These are phyloP conservation scores for Pseudomyrmex pallidus DNA, from an alignment of 1,140 invertebrate genomes.

Conservation along the genomic window DNA sequence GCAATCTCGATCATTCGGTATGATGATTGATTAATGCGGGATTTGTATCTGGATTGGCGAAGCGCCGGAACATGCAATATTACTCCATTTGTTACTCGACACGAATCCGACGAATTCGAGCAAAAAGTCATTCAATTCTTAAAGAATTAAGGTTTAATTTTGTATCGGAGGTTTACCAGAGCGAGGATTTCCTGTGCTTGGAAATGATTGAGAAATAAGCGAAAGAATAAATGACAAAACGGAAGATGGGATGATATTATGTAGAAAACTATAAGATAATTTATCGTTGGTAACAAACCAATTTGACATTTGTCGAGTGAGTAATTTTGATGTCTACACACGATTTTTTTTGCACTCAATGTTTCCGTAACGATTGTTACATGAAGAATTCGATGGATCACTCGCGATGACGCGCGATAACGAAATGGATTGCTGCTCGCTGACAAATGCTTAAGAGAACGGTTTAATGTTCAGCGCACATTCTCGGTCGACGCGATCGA, in stretches of 20 bases:
- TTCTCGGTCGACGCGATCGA: background rate
- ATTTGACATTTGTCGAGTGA: too few species aligned
- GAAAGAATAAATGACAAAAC: too few species aligned
- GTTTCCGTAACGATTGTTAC: background rate
- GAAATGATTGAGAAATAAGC: too few species aligned
- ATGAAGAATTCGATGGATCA: background rate
- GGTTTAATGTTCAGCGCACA: slow-evolving; percentile 18
- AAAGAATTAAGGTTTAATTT: background rate
- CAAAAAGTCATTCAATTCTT: too few species aligned
- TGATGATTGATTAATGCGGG: background rate
- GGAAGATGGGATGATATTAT: too few species aligned
- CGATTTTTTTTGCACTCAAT: background rate
- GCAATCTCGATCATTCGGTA: background rate
- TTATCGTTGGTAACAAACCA: too few species aligned
- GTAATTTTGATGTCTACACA: too few species aligned
- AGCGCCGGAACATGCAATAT: background rate
- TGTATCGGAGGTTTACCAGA: background rate
- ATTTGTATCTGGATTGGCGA: background rate
- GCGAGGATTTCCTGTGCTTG: too few species aligned
- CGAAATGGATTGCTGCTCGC: slow-evolving; percentile 14
- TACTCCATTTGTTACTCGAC: background rate
- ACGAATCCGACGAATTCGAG: too few species aligned
- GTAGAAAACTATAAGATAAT: too few species aligned
- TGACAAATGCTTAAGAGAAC: slow-evolving; percentile 16
- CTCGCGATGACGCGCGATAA: slow-evolving; percentile 2